Evolutionary conservation across 2,888 invertebrate species (phyloP), one percentile per base, ranked within the genome.

Genomic region (Poecilobothrus nobilitatus): DNA sequence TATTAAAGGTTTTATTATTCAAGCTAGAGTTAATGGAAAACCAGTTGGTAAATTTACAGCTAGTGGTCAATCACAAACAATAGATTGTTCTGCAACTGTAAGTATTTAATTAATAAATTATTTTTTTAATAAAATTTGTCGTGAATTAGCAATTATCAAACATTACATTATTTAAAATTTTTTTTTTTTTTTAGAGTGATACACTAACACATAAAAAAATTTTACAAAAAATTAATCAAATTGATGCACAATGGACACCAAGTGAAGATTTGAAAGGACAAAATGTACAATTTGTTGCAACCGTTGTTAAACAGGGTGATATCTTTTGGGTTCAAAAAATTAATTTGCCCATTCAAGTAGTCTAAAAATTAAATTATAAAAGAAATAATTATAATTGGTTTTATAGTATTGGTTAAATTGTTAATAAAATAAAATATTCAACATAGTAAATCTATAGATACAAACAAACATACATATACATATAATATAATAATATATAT

Each of bases 201-300:
- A 85, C 88, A 0, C 83, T 89, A 27, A 90, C 90, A 5, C 91
- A 91, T 80, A 86, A 86, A 76, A 88, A 88, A 75, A 84, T 88
- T 72, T 84, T 84, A 20, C 82, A 84, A 71, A 83, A 83, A 12
- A 84, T 86, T 74, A 87, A 85, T 74, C 82, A 84, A 18, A 77
- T 88, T 1, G 81, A 82, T 65, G 84, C 87, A 73, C 85, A 84
- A 20, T 91, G 91, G 91, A 85, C 84, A 68, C 85, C 91, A 12
- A 90, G 91, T 61, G 81, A 83, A 65, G 83, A 81, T 70, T 34
- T 82, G 87, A 74, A 86, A 84, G 76, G 89, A 85, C 71, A 84
- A 85, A 72, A 84, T 88, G 71, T 65, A n/a, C 20, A 65, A 34
- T 65, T 65, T 37, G 33, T 37, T 34, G 65, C 37, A n/a, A 65